A percentile compares a stretch with the other conserved stretches of the same genome.
These are phyloP conservation scores for Tanaodytes sp. DNA, from an alignment of 2,888 invertebrate genomes.

Conservation along the genomic window DNA sequence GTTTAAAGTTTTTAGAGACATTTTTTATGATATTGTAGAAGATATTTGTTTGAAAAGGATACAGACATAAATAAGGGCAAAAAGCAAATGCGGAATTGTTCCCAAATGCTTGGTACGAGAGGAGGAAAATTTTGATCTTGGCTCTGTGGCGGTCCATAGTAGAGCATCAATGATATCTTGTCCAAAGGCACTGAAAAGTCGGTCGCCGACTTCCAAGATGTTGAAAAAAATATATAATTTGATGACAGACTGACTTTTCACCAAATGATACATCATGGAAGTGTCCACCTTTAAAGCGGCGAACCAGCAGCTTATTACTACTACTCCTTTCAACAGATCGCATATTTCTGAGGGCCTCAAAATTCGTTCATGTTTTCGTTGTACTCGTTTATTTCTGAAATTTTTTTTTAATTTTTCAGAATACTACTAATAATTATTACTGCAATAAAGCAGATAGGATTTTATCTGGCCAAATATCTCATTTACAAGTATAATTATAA, in stretches of 20 bases:
- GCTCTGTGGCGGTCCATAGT: conserved; percentile 99
- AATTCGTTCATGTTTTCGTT: conserved; percentile 75
- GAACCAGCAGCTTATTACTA: conserved; percentile 86
- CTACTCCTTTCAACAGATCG: conserved; percentile 94
- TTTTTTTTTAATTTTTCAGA: no score
- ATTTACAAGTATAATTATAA: no score
- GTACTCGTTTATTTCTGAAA: conserved; percentile 52
- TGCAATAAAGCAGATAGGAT: no score
- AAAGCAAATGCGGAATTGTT: conserved; percentile 89
- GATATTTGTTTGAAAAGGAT: conserved; percentile 84
- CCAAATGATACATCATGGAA: conserved; percentile 97
- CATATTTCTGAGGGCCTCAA: conserved; percentile 94
- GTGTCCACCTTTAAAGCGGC: conserved; percentile 95
- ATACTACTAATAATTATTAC: no score
- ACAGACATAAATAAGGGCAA: conserved; percentile 95
- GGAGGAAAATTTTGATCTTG: conserved; percentile 77
- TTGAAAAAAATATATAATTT: conserved; percentile 99
- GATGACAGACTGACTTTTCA: conserved; percentile 98
- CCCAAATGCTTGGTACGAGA: conserved; percentile 82
- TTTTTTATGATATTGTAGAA: no score
- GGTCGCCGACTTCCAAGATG: conserved; percentile 98
- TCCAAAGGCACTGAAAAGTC: conserved; percentile 95
- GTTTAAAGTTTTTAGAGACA: no score
- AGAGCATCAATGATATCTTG: conserved; percentile 98
- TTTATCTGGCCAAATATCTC: no score